Percentiles rank a stretch among this genome's conserved stretches.
Conservation (phyloP, 2,888 invertebrate species). For the Polyploca ridens region DNA sequence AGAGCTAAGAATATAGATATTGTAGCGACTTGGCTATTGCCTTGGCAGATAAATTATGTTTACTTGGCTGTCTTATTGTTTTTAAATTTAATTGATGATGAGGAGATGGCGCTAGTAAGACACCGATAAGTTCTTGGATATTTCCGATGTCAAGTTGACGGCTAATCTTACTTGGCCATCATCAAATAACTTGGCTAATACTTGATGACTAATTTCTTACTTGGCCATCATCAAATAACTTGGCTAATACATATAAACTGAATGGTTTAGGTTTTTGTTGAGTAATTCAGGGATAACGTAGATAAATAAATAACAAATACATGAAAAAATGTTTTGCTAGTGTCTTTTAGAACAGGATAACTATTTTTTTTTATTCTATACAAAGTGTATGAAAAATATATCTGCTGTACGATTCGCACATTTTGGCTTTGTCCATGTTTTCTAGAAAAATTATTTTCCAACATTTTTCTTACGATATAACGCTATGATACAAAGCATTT, state of each 20-base stretch:
- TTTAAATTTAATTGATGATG: no score
- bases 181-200: neutral
- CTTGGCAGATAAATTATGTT: neutral
- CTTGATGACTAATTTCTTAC: neutral
- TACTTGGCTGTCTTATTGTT: no score
- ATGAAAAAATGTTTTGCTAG: neutral
- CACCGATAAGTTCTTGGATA: no score
- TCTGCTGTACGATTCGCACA: neutral
- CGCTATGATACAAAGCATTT: constrained; percentile 4
- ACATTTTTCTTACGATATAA: neutral
- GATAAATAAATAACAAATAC: neutral
- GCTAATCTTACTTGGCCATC: neutral
- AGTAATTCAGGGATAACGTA: neutral
- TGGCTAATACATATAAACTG: no score
- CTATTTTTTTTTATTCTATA: neutral
- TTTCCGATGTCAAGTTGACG: neutral
- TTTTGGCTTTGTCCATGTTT: neutral
- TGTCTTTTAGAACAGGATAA: neutral
- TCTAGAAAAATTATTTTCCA: neutral
- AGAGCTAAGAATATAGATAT: neutral
- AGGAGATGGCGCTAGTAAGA: neutral
- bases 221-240: no score
- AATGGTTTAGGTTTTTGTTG: neutral
- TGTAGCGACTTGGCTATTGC: neutral
- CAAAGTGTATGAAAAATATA: neutral